Percentiles rank a stretch among this genome's conserved stretches.
phyloP scores from a whole-genome alignment of 2,113 vertebrate species.

The Erythrocebus patas region DNA sequence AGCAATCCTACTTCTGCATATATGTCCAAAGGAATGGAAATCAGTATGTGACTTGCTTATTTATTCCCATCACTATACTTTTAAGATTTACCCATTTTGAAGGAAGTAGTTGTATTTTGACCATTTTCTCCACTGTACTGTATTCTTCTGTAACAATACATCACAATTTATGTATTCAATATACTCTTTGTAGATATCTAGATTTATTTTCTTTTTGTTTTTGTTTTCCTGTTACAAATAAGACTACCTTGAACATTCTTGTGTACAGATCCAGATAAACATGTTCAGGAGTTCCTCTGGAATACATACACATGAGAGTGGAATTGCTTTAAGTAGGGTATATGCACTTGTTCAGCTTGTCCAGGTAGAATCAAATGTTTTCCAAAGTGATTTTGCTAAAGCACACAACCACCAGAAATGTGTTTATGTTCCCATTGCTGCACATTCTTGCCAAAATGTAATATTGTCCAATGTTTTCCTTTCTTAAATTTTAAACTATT shows the following conservation, averaged over 20 bases:
- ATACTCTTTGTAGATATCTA: not conserved
- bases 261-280: not conserved
- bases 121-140: not conserved
- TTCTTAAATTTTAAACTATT: not conserved
- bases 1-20: not conserved
- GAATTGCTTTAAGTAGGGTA: not conserved
- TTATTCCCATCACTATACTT: not conserved
- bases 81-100: not conserved
- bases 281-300: not conserved
- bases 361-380: not conserved
- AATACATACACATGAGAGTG: not conserved
- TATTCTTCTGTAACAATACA: constrained; percentile 2
- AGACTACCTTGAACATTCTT: not conserved
- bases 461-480: not conserved
- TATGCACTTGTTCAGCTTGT: not conserved
- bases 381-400: not conserved
- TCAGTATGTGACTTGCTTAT: not conserved
- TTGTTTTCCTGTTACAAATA: not conserved
- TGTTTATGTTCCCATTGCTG: not conserved
- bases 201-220: not conserved
- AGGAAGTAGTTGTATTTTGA: not conserved
- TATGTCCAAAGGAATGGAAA: not conserved
- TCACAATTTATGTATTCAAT: not conserved
- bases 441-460: not conserved
- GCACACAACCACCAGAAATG: not conserved